Conservation (phyloP, 2,797 vertebrate species). For the Gymnodraco acuticeps region DNA sequence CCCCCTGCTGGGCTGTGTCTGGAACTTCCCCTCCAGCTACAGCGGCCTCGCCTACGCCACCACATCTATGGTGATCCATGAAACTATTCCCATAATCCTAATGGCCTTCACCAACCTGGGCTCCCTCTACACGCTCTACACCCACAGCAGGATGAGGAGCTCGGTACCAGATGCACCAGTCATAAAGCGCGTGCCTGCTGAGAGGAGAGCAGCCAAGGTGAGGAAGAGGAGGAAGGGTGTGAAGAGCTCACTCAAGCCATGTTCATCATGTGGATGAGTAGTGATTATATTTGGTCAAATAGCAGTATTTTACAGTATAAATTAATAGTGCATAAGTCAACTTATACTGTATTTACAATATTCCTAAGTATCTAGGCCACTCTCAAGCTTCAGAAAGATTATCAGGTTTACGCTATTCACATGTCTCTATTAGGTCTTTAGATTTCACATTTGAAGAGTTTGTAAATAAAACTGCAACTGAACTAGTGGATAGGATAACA, state of each 20-base stretch:
- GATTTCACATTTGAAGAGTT: too few species aligned
- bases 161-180: slow-evolving; percentile 49
- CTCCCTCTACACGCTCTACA: slow-evolving; percentile 84
- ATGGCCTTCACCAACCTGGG: slow-evolving; percentile 85
- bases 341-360: too few species aligned
- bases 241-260: neutral
- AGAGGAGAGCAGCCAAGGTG: slow-evolving; percentile 87
- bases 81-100: slow-evolving; percentile 83
- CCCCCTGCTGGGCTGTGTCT: slow-evolving; percentile 86
- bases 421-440: too few species aligned
- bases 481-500: neutral
- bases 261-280: neutral
- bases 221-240: slow-evolving; percentile 21
- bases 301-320: too few species aligned
- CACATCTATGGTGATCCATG: slow-evolving; percentile 86
- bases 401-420: too few species aligned
- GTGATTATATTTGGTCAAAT: too few species aligned
- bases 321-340: too few species aligned
- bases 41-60: slow-evolving; percentile 84
- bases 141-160: slow-evolving; percentile 66
- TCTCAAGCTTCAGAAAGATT: too few species aligned
- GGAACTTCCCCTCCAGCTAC: slow-evolving; percentile 83
- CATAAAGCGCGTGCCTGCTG: slow-evolving; percentile 81
- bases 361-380: too few species aligned
- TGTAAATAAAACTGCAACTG: too few species aligned